Base-by-base conservation (phyloP, 2,888 invertebrate genomes). In the Dione juno region DNA sequence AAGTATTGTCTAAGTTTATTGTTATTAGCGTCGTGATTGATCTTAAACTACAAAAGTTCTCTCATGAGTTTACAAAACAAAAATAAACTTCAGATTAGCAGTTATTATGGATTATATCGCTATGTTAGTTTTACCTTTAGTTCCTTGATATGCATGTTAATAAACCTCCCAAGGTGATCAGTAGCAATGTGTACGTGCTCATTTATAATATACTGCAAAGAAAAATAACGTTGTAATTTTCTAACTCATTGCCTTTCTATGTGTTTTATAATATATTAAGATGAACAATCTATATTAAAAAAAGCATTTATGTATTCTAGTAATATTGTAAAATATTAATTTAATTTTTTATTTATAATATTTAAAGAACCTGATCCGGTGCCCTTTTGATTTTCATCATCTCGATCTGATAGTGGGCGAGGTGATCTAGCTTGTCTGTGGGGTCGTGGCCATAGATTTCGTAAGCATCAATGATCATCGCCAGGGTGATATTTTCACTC, bases 401-500 rank as follows among this genome's bases (percentile, higher is more conserved):
- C 78, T 92, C 89, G 19, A 88, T 86, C 83, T 92, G 92, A 75
- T 92, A 93, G 66, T 88, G 90, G 0, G 87, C 87, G 1, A 93
- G 80, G 48, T 90, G 84, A 77, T 93, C 93, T 72, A 93, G 77
- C 75, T 93, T 93, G 73, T 93, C 92, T 0, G 93, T 92, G 14
- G 93, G 92, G 73, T 93, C 92, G 72, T 93, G 93, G 0, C 92
- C 93, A 74, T 93, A 93, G 69, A 93, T 92, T 81, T 93, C 93
- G 76, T 81, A 92, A 0, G 92, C 92, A 69, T 92, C 93, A 48
- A 93, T 92, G 19, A 92, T 83, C 91, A 92, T 89, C 2, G 91
- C 88, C 68, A 93, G 78, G 0, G 90, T 88, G 2, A 93, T 35
- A 54, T 93, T 93, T 50, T 88, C 89, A 50, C 74, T 70, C 0